A percentile compares a stretch with the other conserved stretches of the same genome.
phyloP scores from a whole-genome alignment of 2,888 invertebrate species.

The Drosophila birchii region DNA sequence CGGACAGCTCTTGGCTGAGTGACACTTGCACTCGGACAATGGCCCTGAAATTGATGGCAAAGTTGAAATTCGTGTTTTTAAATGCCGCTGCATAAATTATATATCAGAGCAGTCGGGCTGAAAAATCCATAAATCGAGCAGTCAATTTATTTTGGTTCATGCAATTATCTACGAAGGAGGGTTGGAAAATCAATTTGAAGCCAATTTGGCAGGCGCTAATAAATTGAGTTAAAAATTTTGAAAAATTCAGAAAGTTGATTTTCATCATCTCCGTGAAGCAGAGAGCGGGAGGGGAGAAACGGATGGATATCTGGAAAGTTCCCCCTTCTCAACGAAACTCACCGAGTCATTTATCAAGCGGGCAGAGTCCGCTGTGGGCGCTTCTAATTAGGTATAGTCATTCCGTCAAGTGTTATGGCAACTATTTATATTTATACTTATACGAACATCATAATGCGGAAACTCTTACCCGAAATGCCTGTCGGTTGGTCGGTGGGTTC shows the following conservation, averaged over 20 bases:
- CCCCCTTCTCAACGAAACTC: constrained; percentile 13
- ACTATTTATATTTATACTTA: constrained; percentile 52
- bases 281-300: neutral
- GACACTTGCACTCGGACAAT: constrained; percentile 46
- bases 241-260: constrained; percentile 64
- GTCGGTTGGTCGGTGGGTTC: constrained; percentile 51
- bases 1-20: constrained; percentile 45
- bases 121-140: constrained; percentile 47
- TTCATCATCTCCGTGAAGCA: constrained; percentile 35
- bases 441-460: constrained; percentile 59
- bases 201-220: constrained; percentile 71
- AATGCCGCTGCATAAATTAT: constrained; percentile 63
- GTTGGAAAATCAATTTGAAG: constrained; percentile 70
- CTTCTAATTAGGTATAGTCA: constrained; percentile 43
- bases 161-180: constrained; percentile 27
- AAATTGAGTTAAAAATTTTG: constrained; percentile 72
- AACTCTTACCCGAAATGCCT: constrained; percentile 57
- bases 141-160: constrained; percentile 45
- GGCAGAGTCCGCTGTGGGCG: constrained; percentile 35
- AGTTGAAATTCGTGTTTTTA: constrained; percentile 62
- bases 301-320: constrained; percentile 20
- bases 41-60: constrained; percentile 49
- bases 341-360: constrained; percentile 59
- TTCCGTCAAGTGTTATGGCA: constrained; percentile 51
- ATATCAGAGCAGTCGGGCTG: constrained; percentile 7